A percentile compares a stretch with the other conserved stretches of the same genome.
phyloP scores from a whole-genome alignment of 2,797 vertebrate genomes.

The Betta splendens region DNA sequence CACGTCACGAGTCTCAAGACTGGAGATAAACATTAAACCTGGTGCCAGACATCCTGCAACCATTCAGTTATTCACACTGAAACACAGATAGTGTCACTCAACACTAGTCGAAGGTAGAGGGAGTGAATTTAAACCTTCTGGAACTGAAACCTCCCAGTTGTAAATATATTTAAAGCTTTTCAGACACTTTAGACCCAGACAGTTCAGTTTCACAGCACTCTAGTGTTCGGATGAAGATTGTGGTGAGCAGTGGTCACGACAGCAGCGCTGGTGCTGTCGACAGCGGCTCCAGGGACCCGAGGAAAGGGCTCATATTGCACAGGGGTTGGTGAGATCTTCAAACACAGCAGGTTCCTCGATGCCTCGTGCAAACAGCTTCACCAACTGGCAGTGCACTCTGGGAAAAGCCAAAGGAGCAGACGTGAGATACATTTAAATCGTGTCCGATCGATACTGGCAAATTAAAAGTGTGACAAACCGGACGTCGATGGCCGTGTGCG shows the following conservation, averaged over 20 bases:
- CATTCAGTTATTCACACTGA: constrained; percentile 4
- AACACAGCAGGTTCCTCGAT: constrained; percentile 85
- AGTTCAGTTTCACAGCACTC: not conserved
- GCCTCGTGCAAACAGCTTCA: constrained; percentile 93
- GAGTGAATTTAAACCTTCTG: not conserved
- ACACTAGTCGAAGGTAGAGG: not conserved
- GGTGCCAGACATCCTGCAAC: constrained; percentile 32
- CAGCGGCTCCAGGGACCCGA: constrained; percentile 37
- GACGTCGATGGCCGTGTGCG: constrained; percentile 87
- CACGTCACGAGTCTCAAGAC: not conserved
- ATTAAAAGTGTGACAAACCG: constrained; percentile 60
- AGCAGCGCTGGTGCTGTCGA: not conserved
- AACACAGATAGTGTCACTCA: not conserved
- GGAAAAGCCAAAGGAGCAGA: not conserved
- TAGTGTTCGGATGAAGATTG: constrained; percentile 4
- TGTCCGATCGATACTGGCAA: not conserved
- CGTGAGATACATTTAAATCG: not conserved
- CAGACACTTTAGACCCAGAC: not conserved
- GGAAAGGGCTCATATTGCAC: constrained; percentile 64
- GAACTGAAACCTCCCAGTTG: not conserved
- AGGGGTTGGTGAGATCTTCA: constrained; percentile 68
- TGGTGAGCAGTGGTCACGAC: constrained; percentile 1
- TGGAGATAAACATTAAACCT: not conserved
- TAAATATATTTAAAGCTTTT: not conserved
- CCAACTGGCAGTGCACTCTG: constrained; percentile 93